Evolutionary conservation across 2,113 vertebrate genomes (phyloP), one percentile per base, ranked within the genome.

Genomic region (Cyprinodon brontotheroides): DNA sequence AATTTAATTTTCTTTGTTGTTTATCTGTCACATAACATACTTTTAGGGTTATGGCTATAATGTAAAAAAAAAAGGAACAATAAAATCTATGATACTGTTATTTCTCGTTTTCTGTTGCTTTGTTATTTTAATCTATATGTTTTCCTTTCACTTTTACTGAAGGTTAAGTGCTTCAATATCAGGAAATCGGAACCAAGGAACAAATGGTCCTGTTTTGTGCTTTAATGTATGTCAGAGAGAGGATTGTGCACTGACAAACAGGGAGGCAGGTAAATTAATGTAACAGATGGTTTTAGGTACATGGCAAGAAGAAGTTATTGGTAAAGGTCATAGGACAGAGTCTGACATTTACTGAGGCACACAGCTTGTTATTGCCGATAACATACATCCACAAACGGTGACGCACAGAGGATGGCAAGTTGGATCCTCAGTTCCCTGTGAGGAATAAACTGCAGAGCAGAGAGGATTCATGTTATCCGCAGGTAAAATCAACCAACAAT

Each of bases 281-380:
- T 77, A 72, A 83, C 85, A 84, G 88, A 77, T 80, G 83, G 78
- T 76, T 84, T 61, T 60, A 71, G 65, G 68, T 79, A 78, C 80
- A 82, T 74, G 68, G 77, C 59, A 12, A 77, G 73, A 78, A 82
- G 82, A 78, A 82, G 82, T 82, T 40, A 86, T 84, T 82, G 61
- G 40, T 41, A 90, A 89, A 90, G 89, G 87, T 89, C 87, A 90
- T 64, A 80, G 74, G 75, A 75, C 61, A 70, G 70, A 53, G 41
- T 63, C 60, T 90, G 89, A 89, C 90, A 89, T 91, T 90, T 90
- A 83, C 71, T 17, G 4, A 77, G 61, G 61, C 77, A 74, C 73
- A 61, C 79, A 68, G 84, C 43, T 69, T 78, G 82, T 80, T 77
- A 83, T 81, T 78, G 68, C 45, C 29, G 29, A 69, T 47, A 53